These are phyloP conservation scores for Philypnodon macrostomus DNA, from an alignment of 2,797 vertebrate genomes.

Conservation along the genomic window DNA sequence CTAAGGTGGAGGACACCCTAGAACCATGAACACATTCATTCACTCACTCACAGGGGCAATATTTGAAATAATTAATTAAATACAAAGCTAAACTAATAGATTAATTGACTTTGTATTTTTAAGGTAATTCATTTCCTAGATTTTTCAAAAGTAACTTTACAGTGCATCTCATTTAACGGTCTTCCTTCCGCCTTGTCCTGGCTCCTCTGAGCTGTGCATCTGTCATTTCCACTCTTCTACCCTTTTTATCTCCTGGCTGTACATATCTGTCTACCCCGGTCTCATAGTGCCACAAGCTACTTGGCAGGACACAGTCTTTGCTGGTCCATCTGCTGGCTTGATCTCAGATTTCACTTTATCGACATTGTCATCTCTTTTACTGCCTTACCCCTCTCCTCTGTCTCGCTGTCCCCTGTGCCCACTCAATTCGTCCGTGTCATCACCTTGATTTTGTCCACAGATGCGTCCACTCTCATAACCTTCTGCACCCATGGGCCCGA, in stretches of 20 bases:
- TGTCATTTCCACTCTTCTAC: slow-evolving; percentile 61
- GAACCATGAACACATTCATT: too few species aligned
- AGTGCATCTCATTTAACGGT: slow-evolving; percentile 43
- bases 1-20: too few species aligned
- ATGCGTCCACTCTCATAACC: slow-evolving; percentile 46
- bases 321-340: slow-evolving; percentile 62
- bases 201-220: slow-evolving; percentile 49
- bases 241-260: slow-evolving; percentile 65
- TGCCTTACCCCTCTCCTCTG: slow-evolving; percentile 34
- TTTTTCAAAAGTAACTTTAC: too few species aligned
- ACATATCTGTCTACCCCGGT: slow-evolving; percentile 48
- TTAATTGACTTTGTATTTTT: too few species aligned
- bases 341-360: slow-evolving; percentile 68
- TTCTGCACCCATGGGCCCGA: slow-evolving; percentile 28
- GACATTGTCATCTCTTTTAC: slow-evolving; percentile 62
- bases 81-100: too few species aligned
- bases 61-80: too few species aligned
- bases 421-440: slow-evolving; percentile 51
- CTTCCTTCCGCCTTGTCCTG: slow-evolving; percentile 23
- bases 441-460: slow-evolving; percentile 46
- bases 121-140: too few species aligned
- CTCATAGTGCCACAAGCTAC: slow-evolving; percentile 53
- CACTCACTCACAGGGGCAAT: too few species aligned
- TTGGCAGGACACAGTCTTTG: slow-evolving; percentile 67
- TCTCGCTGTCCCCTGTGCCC: slow-evolving; percentile 16